Conservation (phyloP, 2,113 vertebrate genomes). For the Baryphthengus martii region DNA sequence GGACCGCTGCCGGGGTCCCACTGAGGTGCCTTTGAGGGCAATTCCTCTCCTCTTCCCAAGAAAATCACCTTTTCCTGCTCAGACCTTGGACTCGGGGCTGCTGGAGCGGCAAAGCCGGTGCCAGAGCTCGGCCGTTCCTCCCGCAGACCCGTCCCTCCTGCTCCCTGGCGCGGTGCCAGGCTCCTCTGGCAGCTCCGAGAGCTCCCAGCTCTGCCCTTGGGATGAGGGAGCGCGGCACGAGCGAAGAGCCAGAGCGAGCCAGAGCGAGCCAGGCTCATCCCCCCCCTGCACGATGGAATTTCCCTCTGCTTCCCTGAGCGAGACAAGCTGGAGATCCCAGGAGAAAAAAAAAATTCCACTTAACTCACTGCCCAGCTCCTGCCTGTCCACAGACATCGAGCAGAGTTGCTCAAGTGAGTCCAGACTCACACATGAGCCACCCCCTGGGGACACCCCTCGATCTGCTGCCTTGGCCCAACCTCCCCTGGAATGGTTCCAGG, state of each 20-base stretch:
- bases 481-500: no score
- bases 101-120: rapidly evolving
- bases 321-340: background rate
- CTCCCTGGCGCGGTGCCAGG: background rate
- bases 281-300: rapidly evolving
- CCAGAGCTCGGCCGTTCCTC: background rate
- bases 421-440: background rate
- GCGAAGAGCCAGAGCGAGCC: no score
- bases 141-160: rapidly evolving
- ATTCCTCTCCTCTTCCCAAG: background rate
- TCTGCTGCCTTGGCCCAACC: background rate
- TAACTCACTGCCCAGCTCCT: background rate
- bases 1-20: no score
- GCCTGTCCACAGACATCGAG: rapidly evolving
- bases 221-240: no score
- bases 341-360: background rate
- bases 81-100: background rate
- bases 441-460: rapidly evolving
- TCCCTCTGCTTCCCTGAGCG: background rate
- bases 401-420: background rate
- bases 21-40: no score
- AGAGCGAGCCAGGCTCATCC: background rate
- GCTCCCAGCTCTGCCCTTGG: background rate
- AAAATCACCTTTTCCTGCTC: rapidly evolving
- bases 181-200: background rate